Base-by-base conservation (phyloP, 2,888 invertebrate genomes). In the Dioctria rufipes region DNA sequence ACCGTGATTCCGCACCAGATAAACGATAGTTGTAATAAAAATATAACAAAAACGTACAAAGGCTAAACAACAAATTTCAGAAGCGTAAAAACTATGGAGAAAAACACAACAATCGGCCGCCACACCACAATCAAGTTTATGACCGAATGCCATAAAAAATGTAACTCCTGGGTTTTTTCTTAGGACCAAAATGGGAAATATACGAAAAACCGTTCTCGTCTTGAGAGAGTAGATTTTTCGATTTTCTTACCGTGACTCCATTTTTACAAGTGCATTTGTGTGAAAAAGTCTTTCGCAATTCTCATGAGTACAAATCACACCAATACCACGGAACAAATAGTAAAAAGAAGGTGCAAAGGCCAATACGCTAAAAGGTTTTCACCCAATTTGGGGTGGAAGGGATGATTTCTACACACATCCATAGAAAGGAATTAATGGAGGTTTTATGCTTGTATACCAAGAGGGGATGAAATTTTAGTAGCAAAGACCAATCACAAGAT, bases 61-160 rank as follows among this genome's bases (percentile, higher is more conserved):
- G 61, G 61, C n/a, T 42, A 63, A 77, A 77, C 49, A 46, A 63
- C n/a, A 37, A n/a, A 63, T 77, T 77, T 63, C 77, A 8, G 37
- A 63, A 63, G 77, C 77, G 46, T 61, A 63, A 77, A 77, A 80
- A 80, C 73, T 49, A 37, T 40, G 75, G 66, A 42, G 54, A 40
- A 78, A 65, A 80, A 79, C 78, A 82, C 81, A 82, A 81, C 81
- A 82, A 81, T 82, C 81, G 67, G 82, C 84, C 82, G 82, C 83
- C 83, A 84, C 83, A 84, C 84, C 83, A 84, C 84, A 84, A 84
- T 84, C 88, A 87, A 88, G 89, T 88, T 88, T 89, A 88, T 86
- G 89, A 88, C 88, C 88, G 87, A 88, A 88, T 89, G 89, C 88
- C 87, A 89, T 89, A 88, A 88, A 88, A 83, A 86, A 87, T 87